Percentiles rank a stretch among this genome's conserved stretches.
These are phyloP conservation scores for Poecilia latipinna DNA, from an alignment of 2,113 vertebrate genomes.

Conservation along the genomic window DNA sequence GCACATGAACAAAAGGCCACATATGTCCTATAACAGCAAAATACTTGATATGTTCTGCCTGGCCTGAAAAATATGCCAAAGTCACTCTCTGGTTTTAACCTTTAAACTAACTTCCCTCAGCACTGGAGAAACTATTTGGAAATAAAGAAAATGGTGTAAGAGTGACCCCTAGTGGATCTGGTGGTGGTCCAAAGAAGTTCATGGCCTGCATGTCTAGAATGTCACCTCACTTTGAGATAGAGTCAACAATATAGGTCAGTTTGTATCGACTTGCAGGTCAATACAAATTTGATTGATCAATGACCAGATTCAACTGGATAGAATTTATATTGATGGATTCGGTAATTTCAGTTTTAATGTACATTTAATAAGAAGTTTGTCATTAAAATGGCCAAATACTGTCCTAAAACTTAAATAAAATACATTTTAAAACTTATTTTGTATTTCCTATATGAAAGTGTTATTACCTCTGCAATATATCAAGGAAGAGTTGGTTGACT, in stretches of 20 bases:
- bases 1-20: constrained; percentile 36
- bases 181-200: background rate
- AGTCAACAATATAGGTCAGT: background rate
- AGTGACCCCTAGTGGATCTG: constrained; percentile 70
- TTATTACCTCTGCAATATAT: background rate
- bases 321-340: background rate
- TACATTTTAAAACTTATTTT: too few species aligned
- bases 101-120: constrained; percentile 11
- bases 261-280: too few species aligned
- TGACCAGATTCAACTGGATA: too few species aligned
- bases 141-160: constrained; percentile 55
- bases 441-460: background rate
- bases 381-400: too few species aligned
- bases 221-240: background rate
- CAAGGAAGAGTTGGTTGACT: background rate
- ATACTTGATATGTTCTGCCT: constrained; percentile 27
- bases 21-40: constrained; percentile 29
- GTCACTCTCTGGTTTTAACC: constrained; percentile 19
- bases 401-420: too few species aligned
- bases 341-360: background rate
- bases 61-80: constrained; percentile 36
- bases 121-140: background rate
- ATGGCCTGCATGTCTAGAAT: background rate
- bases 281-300: too few species aligned
- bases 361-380: background rate